Evolutionary conservation across 2,797 vertebrate species (phyloP).

Genomic region (Pipistrellus kuhlii): DNA sequence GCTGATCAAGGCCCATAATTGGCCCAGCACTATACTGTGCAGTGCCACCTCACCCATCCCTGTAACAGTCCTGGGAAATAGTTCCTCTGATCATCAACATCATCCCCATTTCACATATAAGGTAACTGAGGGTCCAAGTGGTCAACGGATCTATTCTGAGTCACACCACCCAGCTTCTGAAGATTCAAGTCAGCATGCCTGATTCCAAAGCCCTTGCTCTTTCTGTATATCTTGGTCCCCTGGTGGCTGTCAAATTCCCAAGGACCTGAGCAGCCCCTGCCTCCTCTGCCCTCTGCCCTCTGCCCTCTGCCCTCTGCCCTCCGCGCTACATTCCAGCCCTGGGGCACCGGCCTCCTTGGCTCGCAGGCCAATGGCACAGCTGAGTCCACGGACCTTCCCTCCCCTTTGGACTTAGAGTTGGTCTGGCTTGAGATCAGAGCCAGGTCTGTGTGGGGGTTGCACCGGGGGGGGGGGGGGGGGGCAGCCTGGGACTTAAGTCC

Average conservation of each 20-base stretch:
- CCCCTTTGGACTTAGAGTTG: not conserved
- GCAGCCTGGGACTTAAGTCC: conserved; percentile 6
- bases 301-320: not conserved
- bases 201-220: not conserved
- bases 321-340: not conserved
- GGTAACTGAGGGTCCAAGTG: not conserved
- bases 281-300: not conserved
- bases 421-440: not conserved
- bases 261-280: not conserved
- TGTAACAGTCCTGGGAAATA: not conserved
- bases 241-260: not conserved
- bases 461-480: not conserved
- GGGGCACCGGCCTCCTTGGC: not conserved
- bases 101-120: not conserved
- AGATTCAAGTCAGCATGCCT: not conserved
- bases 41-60: not conserved
- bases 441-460: not conserved
- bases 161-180: not conserved
- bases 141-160: not conserved
- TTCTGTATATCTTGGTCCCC: not conserved
- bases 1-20: not conserved
- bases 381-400: not conserved
- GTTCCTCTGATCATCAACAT: not conserved
- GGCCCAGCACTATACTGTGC: not conserved
- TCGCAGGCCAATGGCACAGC: not conserved